These are phyloP conservation scores for Falcaria lacertinaria DNA, from an alignment of 2,888 invertebrate genomes.

Conservation along the genomic window DNA sequence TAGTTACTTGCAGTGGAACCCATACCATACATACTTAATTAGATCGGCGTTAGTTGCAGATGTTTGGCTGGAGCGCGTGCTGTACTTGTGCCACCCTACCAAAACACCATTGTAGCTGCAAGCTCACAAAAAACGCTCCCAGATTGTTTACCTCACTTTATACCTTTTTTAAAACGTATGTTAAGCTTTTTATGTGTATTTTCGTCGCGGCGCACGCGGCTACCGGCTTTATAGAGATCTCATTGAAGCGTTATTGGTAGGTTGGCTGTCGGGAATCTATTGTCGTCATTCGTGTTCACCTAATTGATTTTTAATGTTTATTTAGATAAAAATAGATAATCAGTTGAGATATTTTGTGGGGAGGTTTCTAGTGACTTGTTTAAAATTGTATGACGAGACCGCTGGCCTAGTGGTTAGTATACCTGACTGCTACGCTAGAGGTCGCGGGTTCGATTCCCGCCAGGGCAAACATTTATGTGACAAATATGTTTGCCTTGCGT, in stretches of 20 bases:
- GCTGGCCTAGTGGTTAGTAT: no score
- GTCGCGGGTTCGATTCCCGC: no score
- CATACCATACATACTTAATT: neutral
- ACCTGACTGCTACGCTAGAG: no score
- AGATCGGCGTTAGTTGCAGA: slow-evolving; percentile 34
- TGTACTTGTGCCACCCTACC: slow-evolving; percentile 59
- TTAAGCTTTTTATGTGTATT: slow-evolving; percentile 67
- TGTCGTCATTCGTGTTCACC: slow-evolving; percentile 53
- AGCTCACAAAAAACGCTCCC: slow-evolving; percentile 60
- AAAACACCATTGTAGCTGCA: slow-evolving; percentile 49
- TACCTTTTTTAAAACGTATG: slow-evolving; percentile 72
- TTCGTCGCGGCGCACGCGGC: slow-evolving; percentile 70
- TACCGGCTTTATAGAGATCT: slow-evolving; percentile 53
- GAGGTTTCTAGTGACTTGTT: slow-evolving; percentile 27
- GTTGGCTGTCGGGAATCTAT: slow-evolving; percentile 51
- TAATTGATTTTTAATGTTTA: slow-evolving; percentile 73
- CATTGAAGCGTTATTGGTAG: slow-evolving; percentile 58
- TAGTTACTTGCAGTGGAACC: neutral
- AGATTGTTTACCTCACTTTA: slow-evolving; percentile 78
- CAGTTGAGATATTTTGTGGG: slow-evolving; percentile 42
- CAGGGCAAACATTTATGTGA: no score
- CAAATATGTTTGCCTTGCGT: no score
- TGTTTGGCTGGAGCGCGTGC: slow-evolving; percentile 49
- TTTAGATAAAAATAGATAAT: slow-evolving; percentile 55
- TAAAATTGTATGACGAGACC: no score